Evolutionary conservation across 2,888 invertebrate genomes (phyloP), one percentile per base, ranked within the genome.

Genomic region (Lamellibrachia satsuma): DNA sequence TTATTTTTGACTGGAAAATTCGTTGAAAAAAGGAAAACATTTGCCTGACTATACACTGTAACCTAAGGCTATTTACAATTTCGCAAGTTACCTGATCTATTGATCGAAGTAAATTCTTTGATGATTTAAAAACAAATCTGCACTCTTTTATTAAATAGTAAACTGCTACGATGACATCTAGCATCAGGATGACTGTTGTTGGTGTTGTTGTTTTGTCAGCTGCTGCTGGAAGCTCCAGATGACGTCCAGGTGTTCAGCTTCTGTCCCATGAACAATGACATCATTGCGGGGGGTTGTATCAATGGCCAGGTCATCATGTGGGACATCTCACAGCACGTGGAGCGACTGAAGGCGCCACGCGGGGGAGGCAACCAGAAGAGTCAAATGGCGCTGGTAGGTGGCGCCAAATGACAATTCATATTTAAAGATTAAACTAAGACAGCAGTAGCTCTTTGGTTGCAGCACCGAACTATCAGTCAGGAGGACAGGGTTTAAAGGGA

Each of bases 251-350:
- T 96, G 94, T 97, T 97, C 94, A 95, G 96, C 94, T 96, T 96
- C 94, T 95, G 95, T 93, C 96, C 96, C 0, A 95, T 96, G 0
- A 96, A 96, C 93, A 95, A 96, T 2, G 96, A 96, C 94, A 95
- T 96, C 52, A 95, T 97, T 7, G 96, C 95, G 90, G 96, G 96
- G 27, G 97, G 97, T n/a, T 97, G 96, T 94, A 95, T 96, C 92
- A 97, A 96, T 94, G 97, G 96, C 0, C 96, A 96, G 94, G 94
- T 97, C n/a, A 96, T 96, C 52, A 92, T 97, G 92, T 97, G 96
- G 96, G 96, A 97, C 94, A 96, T 96, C 90, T 94, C 96, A 11
- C 95, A 95, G 39, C 95, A 96, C 92, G 95, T 95, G 90, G 96
- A 96, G 92, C 93, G 96, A 92, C 95, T 96, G 11, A 96, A 96